phyloP scores from a whole-genome alignment of 2,113 vertebrate genomes.

The Callionymus lyra region DNA sequence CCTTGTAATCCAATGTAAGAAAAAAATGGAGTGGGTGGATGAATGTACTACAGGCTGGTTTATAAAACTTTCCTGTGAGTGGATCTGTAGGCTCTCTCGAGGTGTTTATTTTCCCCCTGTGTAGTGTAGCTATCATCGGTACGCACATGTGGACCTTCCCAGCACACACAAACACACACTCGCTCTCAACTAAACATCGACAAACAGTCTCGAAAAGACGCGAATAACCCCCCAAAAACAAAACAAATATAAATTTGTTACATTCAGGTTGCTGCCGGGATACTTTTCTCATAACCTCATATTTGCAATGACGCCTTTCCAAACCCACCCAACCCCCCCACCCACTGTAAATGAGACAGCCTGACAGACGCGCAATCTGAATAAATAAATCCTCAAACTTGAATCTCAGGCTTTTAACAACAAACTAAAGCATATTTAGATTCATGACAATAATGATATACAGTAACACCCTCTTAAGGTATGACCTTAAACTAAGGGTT shows the following conservation, averaged over 20 bases:
- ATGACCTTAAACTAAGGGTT: too few species aligned
- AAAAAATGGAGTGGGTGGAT: conserved; percentile 76
- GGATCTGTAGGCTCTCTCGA: conserved; percentile 75
- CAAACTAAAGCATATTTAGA: too few species aligned
- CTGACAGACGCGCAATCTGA: too few species aligned
- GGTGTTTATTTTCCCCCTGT: conserved; percentile 82
- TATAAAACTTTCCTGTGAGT: conserved; percentile 83
- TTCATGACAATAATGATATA: too few species aligned
- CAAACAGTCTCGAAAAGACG: conserved; percentile 39
- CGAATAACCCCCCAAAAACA: conserved; percentile 51
- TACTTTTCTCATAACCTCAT: conserved; percentile 28
- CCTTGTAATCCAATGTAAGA: conserved; percentile 82
- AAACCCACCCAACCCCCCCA: too few species aligned
- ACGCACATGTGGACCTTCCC: conserved; percentile 47
- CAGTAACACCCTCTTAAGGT: too few species aligned
- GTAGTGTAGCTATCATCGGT: conserved; percentile 70
- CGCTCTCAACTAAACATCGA: conserved; percentile 17
- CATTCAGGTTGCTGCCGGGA: conserved; percentile 16
- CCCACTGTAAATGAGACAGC: too few species aligned
- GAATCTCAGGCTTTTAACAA: too few species aligned
- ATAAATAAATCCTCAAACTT: too few species aligned
- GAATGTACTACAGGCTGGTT: conserved; percentile 69
- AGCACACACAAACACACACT: conserved; percentile 9
- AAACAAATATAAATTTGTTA: conserved; percentile 51
- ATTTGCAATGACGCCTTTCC: too few species aligned